A percentile compares a stretch with the other conserved stretches of the same genome.
Conservation (phyloP, 2,888 invertebrate genomes). For the Deilephila elpenor region DNA sequence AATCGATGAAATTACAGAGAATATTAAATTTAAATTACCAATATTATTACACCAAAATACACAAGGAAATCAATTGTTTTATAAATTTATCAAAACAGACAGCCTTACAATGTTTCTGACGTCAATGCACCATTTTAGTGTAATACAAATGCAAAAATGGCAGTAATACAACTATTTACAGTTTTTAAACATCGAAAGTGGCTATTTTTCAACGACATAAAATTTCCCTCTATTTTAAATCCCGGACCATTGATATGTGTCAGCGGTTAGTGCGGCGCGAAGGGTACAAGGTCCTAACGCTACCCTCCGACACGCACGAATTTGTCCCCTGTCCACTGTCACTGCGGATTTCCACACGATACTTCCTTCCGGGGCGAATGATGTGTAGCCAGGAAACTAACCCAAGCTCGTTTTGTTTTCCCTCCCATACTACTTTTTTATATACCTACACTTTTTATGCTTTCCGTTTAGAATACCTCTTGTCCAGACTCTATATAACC, state of each 20-base stretch:
- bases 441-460: neutral
- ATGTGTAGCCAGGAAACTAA: slow-evolving; percentile 38
- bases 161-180: no score
- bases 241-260: neutral
- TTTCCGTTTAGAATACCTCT: neutral
- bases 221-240: neutral
- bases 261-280: neutral
- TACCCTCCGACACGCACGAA: slow-evolving; percentile 27
- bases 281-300: slow-evolving; percentile 3
- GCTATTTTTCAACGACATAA: no score
- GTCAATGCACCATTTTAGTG: no score
- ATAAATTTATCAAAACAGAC: no score
- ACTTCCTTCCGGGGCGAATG: slow-evolving; percentile 49
- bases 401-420: slow-evolving; percentile 36
- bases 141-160: no score
- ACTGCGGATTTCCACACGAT: slow-evolving; percentile 50
- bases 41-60: no score
- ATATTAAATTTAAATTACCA: no score
- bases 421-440: slow-evolving; percentile 35
- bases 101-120: no score
- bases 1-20: no score
- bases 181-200: no score
- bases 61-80: no score
- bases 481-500: neutral
- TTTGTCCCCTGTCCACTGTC: slow-evolving; percentile 34